Percentiles rank a stretch among this genome's conserved stretches.
These are phyloP conservation scores for Polietes domitor DNA, from an alignment of 2,888 invertebrate genomes.

Conservation along the genomic window DNA sequence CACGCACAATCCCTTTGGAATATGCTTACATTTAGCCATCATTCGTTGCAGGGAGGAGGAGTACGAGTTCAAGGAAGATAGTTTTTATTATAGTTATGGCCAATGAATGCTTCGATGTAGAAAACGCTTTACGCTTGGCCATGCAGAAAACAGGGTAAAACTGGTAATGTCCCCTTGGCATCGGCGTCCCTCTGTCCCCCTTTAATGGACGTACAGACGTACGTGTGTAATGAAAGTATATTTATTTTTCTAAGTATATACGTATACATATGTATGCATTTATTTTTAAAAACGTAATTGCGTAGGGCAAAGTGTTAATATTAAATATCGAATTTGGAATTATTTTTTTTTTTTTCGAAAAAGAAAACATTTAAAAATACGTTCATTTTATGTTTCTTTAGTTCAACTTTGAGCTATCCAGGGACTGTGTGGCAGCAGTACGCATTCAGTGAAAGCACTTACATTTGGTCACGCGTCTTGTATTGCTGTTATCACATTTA, in stretches of 20 bases:
- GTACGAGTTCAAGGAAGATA: slow-evolving; percentile 42
- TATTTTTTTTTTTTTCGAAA: neutral
- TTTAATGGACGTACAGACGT: neutral
- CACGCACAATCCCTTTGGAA: neutral
- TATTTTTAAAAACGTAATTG: slow-evolving; percentile 6
- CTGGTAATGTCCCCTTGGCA: slow-evolving; percentile 51
- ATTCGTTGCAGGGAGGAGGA: slow-evolving; percentile 17
- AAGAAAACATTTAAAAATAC: too few relatives aligned
- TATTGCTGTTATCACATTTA: neutral
- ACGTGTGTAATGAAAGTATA: neutral
- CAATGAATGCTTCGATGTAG: slow-evolving; percentile 59
- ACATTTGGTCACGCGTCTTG: neutral
- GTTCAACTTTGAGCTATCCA: neutral
- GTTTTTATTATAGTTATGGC: slow-evolving; percentile 55
- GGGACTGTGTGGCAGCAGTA: neutral
- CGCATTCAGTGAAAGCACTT: neutral
- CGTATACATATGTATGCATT: neutral
- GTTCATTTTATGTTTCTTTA: neutral
- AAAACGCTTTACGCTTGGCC: slow-evolving; percentile 60
- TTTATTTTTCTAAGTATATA: neutral
- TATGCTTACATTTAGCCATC: slow-evolving; percentile 12
- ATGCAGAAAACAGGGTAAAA: slow-evolving; percentile 61
- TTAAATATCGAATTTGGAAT: slow-evolving; percentile 1
- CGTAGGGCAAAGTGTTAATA: slow-evolving; percentile 4
- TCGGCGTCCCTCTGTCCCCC: neutral